Evolutionary conservation across 2,797 vertebrate genomes (phyloP), one percentile per base, ranked within the genome.

Genomic region (Triplophysa yarkandensis): DNA sequence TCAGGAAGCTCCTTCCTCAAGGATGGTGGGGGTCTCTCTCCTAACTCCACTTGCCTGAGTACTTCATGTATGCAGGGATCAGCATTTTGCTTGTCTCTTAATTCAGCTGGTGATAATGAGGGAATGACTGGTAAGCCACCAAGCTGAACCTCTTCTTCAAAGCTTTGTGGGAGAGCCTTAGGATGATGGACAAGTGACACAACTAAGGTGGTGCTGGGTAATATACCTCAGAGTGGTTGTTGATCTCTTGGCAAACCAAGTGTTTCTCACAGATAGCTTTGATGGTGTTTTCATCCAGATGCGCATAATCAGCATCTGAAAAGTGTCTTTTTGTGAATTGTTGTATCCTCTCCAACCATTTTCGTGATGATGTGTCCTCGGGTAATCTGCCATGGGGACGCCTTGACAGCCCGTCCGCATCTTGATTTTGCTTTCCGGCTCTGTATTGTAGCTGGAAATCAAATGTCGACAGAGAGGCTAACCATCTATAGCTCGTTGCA

Each of bases 391-490:
- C 1, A 13, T 57, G 54, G 14, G 54, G 54, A 17, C 27, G 27
- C 14, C 54, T 30, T 13, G 54, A 57, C 27, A 30, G 54, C 27
- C 27, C 54, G 4, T 57, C 27, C 6, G 16, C 54, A 3, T 57
- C 54, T 10, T 57, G 54, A n/a, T 57, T 57, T 57, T 57, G 27
- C 16, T 32, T 30, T 1, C 27, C 54, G 6, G 54, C 27, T 30
- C 54, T 55, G 14, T 55, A 55, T 16, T 55, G 52, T 55, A 55
- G 13, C 14, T 55, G 52, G 52, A 55, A 55, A 16, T 55, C 52
- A 27, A 55, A 55, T 7, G 23, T 55, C 0, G 52, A 55, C 52
- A 55, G 13, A 14, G 52, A 21, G 14, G 10, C 41, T 43, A n/a
- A n/a, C n/a, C n/a, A n/a, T n/a, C n/a, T n/a, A n/a, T n/a, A n/a